phyloP scores from a whole-genome alignment of 2,888 invertebrate genomes.

The Sacculina carcini region DNA sequence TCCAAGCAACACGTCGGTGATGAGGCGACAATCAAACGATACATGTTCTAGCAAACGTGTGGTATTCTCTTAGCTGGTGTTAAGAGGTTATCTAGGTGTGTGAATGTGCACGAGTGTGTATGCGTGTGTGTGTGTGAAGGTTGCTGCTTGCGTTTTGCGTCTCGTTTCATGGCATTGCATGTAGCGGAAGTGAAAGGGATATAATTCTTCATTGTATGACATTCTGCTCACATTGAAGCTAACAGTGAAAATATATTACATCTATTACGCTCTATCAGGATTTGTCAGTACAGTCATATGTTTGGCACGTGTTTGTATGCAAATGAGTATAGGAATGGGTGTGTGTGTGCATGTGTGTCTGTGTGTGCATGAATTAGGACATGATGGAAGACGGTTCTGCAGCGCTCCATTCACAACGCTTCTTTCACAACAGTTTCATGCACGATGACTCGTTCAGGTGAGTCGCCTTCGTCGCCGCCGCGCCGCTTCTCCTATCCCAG shows the following conservation, averaged over 20 bases:
- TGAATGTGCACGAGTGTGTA: too few species aligned
- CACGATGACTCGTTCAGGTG: neutral
- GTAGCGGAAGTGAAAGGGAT: too few species aligned
- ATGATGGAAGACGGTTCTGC: constrained; percentile 22
- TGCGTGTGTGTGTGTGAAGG: too few species aligned
- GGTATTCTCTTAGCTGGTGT: too few species aligned
- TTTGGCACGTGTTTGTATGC: neutral
- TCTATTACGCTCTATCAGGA: neutral
- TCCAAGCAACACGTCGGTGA: too few species aligned
- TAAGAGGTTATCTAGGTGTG: too few species aligned
- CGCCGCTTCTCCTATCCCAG: too few species aligned
- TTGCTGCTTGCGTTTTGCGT: neutral
- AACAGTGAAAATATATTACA: neutral
- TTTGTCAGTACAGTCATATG: neutral
- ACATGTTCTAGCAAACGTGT: too few species aligned
- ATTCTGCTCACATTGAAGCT: neutral
- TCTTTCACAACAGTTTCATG: too few species aligned
- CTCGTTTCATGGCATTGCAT: neutral
- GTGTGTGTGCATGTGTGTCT: constrained; percentile 4
- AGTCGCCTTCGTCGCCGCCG: neutral
- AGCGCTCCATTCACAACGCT: too few species aligned
- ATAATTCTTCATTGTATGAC: neutral
- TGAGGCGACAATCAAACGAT: too few species aligned
- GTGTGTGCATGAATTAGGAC: constrained; percentile 2
- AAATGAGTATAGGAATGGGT: neutral